Base-by-base conservation (phyloP, 2,113 vertebrate species). In the Myrmecobius fasciatus region DNA sequence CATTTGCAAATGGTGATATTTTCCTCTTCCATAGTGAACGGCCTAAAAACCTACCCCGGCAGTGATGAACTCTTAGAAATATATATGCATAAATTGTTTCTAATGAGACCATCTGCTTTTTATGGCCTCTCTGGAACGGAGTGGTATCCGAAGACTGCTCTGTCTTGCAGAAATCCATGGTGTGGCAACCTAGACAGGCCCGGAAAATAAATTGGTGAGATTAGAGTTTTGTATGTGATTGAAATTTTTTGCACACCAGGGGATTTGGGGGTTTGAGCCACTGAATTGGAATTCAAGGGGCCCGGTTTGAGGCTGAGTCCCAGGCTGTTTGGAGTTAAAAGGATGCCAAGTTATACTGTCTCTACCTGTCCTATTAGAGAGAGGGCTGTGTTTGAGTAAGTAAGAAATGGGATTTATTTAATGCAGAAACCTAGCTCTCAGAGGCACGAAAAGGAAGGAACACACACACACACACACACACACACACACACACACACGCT, bases 61-160 rank as follows among this genome's bases (percentile, higher is more conserved):
- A 98, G 98, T 97, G 97, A 98, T 98, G 98, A 98, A 98, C 98
- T 98, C 98, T 98, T 98, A 98, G 98, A 98, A 98, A 99, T 98
- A 99, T 98, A 98, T 99, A 99, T 98, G 98, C 98, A 99, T 99
- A 99, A 99, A 99, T 99, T 99, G 98, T 98, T 99, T 98, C 98
- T 99, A 99, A 99, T 98, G 98, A 99, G 98, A 98, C 98, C 98
- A 99, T 99, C 98, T 99, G 98, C 98, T 98, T 98, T 99, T 99
- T 98, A 99, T 98, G 98, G 98, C 98, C 98, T 98, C 98, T 98
- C 98, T 99, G 98, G 98, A 99, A 98, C 98, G 97, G 98, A 98
- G 98, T 97, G 98, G 98, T 98, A 98, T 97, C 98, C 98, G 98
- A 98, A 98, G 98, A 98, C 98, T 98, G 98, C 98, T 99, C 98